Evolutionary conservation across 2,113 vertebrate species (phyloP), one percentile per base, ranked within the genome.

Genomic region (Catharus bicknelli): DNA sequence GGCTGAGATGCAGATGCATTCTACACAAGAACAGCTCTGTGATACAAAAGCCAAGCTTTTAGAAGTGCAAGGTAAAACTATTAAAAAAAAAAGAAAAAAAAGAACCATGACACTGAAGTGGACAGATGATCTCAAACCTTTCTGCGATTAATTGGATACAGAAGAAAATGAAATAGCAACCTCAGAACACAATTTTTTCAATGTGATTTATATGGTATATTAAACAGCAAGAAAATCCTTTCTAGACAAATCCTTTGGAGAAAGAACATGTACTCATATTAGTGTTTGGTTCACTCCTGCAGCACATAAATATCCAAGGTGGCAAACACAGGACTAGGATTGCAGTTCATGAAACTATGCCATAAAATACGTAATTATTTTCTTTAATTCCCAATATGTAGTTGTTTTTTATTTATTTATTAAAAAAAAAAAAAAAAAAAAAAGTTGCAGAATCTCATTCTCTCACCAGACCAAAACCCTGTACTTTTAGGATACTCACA

Each of bases 141-240:
- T 73, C 64, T 40, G 53, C 2, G 50, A 95, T 82, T 84, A 90
- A 76, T 80, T 55, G 36, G 51, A 86, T 87, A 50, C 84, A 80
- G 91, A 94, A 95, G 42, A 93, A 92, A 90, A 88, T 92, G 85
- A 96, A 92, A 79, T 86, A 85, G 43, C 95, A 94, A 93, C 69
- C 68, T 64, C 67, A 64, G 38, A 64, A 88, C 57, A 27, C 36
- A 86, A 51, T 55, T 82, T 86, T 76, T 82, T 78, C 75, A 55
- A 45, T 95, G 63, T 90, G 40, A 96, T 95, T 96, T 97, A 95
- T 88, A 61, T 54, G 81, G 62, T 86, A 50, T 62, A 90, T 70
- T 54, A 51, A 93, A 79, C 17, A 82, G 75, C 21, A 23, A 59
- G 72, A 78, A 94, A 93, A 87, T 83, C 51, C 43, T 85, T 83